phyloP scores from a whole-genome alignment of 2,113 vertebrate species.

The Hemicordylus capensis region DNA sequence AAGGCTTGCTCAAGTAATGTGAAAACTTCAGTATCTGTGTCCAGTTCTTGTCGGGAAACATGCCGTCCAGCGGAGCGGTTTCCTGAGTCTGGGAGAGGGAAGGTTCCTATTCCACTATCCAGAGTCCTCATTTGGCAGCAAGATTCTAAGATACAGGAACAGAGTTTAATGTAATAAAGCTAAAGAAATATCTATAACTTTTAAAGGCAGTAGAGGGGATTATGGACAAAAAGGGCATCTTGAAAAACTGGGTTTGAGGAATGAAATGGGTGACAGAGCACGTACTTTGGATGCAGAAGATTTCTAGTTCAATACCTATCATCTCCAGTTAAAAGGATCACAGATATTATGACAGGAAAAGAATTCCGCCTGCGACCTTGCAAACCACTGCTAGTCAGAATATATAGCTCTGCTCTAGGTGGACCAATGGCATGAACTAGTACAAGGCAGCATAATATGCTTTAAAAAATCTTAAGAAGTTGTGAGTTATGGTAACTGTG shows the following conservation, averaged over 20 bases:
- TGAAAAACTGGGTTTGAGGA: conserved; percentile 44
- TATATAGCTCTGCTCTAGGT: not conserved
- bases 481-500: not conserved
- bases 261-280: conserved; percentile 15
- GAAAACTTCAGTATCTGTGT: conserved; percentile 61
- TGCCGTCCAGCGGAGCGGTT: conserved; percentile 78
- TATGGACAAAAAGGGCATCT: conserved; percentile 45
- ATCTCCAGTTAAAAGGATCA: not conserved
- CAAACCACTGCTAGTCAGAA: not conserved
- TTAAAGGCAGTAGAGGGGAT: conserved; percentile 70
- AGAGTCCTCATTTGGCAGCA: conserved; percentile 92
- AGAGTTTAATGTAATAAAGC: conserved; percentile 44
- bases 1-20: conserved; percentile 60
- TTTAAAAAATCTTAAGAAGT: not conserved
- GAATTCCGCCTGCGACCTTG: too few species aligned
- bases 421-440: not conserved
- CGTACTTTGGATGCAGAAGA: not conserved
- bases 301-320: not conserved
- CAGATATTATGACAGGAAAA: not conserved
- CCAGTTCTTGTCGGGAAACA: conserved; percentile 76
- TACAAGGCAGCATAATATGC: not conserved
- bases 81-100: conserved; percentile 88
- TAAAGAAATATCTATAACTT: conserved; percentile 8
- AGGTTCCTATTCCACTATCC: conserved; percentile 96
- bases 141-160: conserved; percentile 80